Evolutionary conservation across 2,888 invertebrate species (phyloP), one percentile per base, ranked within the genome.

Genomic region (Ochropleura leucogaster): DNA sequence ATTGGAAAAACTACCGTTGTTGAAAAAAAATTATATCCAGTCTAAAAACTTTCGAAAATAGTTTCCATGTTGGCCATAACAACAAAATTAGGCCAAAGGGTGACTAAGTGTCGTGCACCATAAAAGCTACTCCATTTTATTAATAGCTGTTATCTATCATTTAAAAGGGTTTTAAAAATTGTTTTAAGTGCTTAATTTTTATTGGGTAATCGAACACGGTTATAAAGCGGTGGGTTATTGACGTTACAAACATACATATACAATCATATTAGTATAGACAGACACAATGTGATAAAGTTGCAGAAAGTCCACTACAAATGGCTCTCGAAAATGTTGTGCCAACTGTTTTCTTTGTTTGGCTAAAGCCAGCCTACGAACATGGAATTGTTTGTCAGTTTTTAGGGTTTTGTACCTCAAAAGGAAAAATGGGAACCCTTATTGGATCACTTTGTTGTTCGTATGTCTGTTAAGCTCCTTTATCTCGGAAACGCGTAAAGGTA

Each of bases 131-230:
- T 49, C 1, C 12, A 30, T 64, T 72, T 73, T 75, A 86, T 86
- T 81, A 83, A 84, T 79, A 79, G 80, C 83, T 81, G 80, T 88
- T 89, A 89, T 89, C 89, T 88, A 84, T 84, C 79, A 84, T 82
- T 89, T 89, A 63, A 90, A 86, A 88, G 82, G 83, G 85, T 85
- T 82, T 84, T 75, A 78, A 86, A 87, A 84, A 77, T 84, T 85
- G n/a, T 80, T 77, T 78, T 85, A 84, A 87, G 88, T 85, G 87
- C 83, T 82, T 86, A 85, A 86, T 82, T 72, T 86, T 85, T 80
- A 85, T 83, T 87, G 80, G 80, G 83, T 88, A 83, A 88, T 87
- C 83, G 79, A 68, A 83, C 77, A 81, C 64, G 68, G 76, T n/a
- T 65, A 14, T 53, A 72, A 30, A 75, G 51, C 42, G 40, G 65